These are phyloP conservation scores for Lasioglossum leucozonium DNA, from an alignment of 2,888 invertebrate species.

Conservation along the genomic window DNA sequence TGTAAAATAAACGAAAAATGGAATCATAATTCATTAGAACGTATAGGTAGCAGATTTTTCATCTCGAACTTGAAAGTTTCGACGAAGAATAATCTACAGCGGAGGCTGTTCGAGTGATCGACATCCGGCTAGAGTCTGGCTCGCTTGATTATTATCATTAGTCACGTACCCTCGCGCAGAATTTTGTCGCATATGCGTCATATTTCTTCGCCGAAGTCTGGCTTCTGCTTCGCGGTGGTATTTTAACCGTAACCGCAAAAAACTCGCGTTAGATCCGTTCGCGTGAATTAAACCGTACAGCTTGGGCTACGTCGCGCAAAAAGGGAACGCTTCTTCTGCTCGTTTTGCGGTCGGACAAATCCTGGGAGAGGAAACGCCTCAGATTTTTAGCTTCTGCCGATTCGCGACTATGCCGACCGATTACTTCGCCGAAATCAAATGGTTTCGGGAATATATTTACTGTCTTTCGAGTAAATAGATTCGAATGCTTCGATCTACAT, in stretches of 20 bases:
- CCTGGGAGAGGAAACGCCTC: conserved; percentile 61
- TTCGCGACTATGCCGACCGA: conserved; percentile 26
- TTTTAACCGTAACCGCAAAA: conserved; percentile 66
- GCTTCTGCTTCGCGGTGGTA: conserved; percentile 65
- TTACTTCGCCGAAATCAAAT: conserved; percentile 43
- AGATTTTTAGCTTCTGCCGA: conserved; percentile 61
- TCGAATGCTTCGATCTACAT: too few species aligned
- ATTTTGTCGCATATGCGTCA: conserved; percentile 67
- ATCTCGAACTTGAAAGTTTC: background rate
- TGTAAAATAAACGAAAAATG: too few species aligned
- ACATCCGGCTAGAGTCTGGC: conserved; percentile 30
- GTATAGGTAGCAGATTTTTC: too few species aligned
- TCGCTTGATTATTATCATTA: conserved; percentile 66
- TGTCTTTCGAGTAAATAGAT: too few species aligned
- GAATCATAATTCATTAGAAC: too few species aligned
- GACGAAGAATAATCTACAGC: conserved; percentile 10
- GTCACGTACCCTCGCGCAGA: conserved; percentile 65
- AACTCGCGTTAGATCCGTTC: conserved; percentile 70
- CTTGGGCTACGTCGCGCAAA: conserved; percentile 58
- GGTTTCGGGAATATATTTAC: background rate
- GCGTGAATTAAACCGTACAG: conserved; percentile 70
- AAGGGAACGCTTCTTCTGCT: conserved; percentile 46
- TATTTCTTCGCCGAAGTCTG: conserved; percentile 60
- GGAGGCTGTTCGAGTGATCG: conserved; percentile 39
- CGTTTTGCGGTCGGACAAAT: conserved; percentile 57